A percentile compares a stretch with the other conserved stretches of the same genome.
These are phyloP conservation scores for Ondatra zibethicus DNA, from an alignment of 2,113 vertebrate species.

Conservation along the genomic window DNA sequence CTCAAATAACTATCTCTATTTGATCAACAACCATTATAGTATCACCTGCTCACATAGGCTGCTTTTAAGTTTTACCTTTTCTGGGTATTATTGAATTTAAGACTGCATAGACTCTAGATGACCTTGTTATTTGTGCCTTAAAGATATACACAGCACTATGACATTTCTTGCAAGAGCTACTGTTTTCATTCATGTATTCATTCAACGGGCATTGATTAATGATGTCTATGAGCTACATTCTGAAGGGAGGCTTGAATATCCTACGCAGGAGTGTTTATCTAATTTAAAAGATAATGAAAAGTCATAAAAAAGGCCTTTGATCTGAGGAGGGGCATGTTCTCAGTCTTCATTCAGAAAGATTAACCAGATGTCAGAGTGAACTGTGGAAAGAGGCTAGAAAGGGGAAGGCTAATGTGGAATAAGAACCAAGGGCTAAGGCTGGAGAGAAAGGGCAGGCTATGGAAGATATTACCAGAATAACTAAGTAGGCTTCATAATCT, in stretches of 20 bases:
- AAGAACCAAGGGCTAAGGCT: not conserved
- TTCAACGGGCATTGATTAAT: not conserved
- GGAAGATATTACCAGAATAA: not conserved
- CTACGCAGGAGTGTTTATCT: not conserved
- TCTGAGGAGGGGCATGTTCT: not conserved
- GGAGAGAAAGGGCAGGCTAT: not conserved
- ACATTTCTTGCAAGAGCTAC: not conserved
- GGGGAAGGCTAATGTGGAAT: not conserved
- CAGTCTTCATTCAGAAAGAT: not conserved
- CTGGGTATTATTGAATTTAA: not conserved
- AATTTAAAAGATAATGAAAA: constrained; percentile 1
- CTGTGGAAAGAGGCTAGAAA: not conserved
- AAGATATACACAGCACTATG: not conserved
- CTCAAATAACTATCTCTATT: not conserved
- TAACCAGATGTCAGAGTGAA: not conserved
- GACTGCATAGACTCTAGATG: not conserved
- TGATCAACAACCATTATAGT: not conserved
- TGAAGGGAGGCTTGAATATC: not conserved
- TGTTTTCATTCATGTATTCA: not conserved
- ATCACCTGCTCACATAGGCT: not conserved
- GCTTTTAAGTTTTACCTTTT: not conserved
- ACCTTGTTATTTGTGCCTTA: not conserved
- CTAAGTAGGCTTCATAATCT: not conserved
- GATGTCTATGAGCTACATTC: not conserved
- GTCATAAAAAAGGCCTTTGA: not conserved